phyloP scores from a whole-genome alignment of 2,888 invertebrate species.

The Cetonia aurata region DNA sequence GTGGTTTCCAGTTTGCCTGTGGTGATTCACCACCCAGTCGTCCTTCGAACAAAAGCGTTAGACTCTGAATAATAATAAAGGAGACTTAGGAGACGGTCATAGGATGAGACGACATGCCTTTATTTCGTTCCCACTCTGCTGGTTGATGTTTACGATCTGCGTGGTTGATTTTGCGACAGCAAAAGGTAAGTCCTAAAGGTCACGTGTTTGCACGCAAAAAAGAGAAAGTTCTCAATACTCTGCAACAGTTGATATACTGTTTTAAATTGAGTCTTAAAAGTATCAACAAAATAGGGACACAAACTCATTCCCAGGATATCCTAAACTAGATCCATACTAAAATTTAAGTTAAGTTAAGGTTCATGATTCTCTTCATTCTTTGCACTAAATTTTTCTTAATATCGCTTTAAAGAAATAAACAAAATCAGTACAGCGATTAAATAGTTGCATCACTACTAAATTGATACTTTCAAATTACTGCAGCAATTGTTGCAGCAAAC shows the following conservation, averaged over 20 bases:
- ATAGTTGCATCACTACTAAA: too few species aligned
- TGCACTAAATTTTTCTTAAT: too few species aligned
- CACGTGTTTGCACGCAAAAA: conserved; percentile 8
- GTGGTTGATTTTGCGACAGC: conserved; percentile 25
- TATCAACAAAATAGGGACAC: not conserved
- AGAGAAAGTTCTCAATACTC: conserved; percentile 36
- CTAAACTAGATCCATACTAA: not conserved
- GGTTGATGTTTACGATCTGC: not conserved
- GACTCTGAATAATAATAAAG: conserved; percentile 8
- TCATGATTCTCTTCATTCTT: too few species aligned
- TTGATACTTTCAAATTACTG: too few species aligned
- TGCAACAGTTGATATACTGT: not conserved
- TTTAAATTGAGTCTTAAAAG: not conserved
- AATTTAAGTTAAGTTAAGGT: too few species aligned
- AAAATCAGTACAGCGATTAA: too few species aligned
- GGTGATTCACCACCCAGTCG: not conserved
- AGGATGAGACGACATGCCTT: conserved; percentile 31
- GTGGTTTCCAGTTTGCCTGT: not conserved
- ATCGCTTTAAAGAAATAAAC: too few species aligned
- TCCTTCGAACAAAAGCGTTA: conserved; percentile 18
- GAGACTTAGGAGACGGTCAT: not conserved
- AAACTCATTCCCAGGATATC: too few species aligned
- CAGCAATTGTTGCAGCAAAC: too few species aligned
- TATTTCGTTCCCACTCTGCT: conserved; percentile 1
- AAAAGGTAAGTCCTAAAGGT: conserved; percentile 42